Evolutionary conservation across 2,797 vertebrate genomes (phyloP), one percentile per base, ranked within the genome.

Genomic region (Mus caroli): DNA sequence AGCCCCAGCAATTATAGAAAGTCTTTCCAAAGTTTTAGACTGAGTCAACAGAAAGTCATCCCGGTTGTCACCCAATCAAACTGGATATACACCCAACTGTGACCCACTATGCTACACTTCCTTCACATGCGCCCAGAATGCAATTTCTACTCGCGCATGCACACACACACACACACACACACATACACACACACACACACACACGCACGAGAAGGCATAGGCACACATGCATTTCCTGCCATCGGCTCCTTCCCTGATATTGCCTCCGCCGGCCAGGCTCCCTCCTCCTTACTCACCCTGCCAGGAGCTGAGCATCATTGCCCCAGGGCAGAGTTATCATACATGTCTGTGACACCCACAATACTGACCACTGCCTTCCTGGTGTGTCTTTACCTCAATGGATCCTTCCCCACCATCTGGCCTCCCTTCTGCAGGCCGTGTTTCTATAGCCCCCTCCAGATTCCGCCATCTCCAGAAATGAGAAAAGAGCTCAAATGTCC

Each of bases 391-490:
- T 77, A n/a, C 85, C 84, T 82, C 64, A 50, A 17, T 26, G n/a
- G 84, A 79, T 37, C 88, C 76, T 22, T 40, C 91, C 79, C 26
- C 7, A 13, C 50, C 54, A n/a, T 54, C n/a, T 75, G 64, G 58
- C 85, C 67, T 82, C 46, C 43, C 37, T 40, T 50, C 85, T 56
- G 11, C 64, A 90, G 60, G 75, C 78, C 62, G 40, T 43, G 85
- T 73, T 15, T 69, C 91, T 40, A 71, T 62, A 34, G 80, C 78
- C 71, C 82, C 58, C 50, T 62, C 54, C 83, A 90, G 75, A 82
- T 14, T 15, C 4, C 14, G 80, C 80, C 94, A 94, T 71, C 89
- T 91, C 69, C 83, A 88, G 31, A 79, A 92, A 67, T 24, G 40
- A 50, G 17, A 5, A 1, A 40, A 58, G 77, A 58, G 79, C 58